These are phyloP conservation scores for Macaria notata DNA, from an alignment of 2,888 invertebrate species.

Conservation along the genomic window DNA sequence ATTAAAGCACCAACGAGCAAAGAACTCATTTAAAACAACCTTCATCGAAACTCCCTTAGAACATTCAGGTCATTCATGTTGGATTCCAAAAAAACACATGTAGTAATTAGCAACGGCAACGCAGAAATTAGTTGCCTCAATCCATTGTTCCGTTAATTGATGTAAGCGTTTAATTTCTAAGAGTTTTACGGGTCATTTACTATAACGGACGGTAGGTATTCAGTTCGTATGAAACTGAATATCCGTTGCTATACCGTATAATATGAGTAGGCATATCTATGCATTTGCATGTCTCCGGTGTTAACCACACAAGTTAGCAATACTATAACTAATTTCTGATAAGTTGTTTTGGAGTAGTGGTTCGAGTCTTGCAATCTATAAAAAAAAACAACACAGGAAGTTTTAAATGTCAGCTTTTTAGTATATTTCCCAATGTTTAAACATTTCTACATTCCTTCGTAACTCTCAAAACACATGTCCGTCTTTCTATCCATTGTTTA, in stretches of 20 bases:
- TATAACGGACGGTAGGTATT: conserved; percentile 29
- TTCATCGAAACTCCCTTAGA: not conserved
- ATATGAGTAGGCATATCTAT: not conserved
- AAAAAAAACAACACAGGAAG: too few species aligned
- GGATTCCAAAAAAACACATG: conserved; percentile 1
- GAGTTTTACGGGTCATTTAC: conserved; percentile 33
- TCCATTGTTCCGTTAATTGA: conserved; percentile 28
- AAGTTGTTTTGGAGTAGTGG: too few species aligned
- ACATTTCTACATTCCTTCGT: not conserved
- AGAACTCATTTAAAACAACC: too few species aligned
- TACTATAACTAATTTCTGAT: too few species aligned
- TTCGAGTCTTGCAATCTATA: too few species aligned
- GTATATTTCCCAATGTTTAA: not conserved
- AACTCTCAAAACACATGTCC: not conserved
- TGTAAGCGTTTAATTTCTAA: conserved; percentile 28
- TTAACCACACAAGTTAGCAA: not conserved
- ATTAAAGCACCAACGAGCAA: too few species aligned
- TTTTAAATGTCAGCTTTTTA: too few species aligned
- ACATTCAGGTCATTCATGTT: not conserved
- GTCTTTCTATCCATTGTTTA: conserved; percentile 35
- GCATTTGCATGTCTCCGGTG: not conserved
- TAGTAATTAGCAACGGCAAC: conserved; percentile 13
- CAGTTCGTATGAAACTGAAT: conserved; percentile 28
- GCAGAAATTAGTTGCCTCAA: conserved; percentile 15
- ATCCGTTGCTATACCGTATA: conserved; percentile 13